phyloP scores from a whole-genome alignment of 2,113 vertebrate species.

The Grantiella picta region DNA sequence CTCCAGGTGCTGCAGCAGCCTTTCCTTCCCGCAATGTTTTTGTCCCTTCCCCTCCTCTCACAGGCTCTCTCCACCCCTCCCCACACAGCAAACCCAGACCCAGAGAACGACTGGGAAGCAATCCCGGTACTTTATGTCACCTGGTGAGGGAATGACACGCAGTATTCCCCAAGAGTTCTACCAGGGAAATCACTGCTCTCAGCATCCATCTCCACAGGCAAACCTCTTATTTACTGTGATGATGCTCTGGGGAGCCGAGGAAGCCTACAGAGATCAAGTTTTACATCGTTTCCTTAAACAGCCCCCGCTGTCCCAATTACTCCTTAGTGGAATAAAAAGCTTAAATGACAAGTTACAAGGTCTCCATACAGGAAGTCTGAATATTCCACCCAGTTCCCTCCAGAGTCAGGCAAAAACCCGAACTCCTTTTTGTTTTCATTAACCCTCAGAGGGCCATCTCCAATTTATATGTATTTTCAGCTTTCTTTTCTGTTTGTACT shows the following conservation, averaged over 20 bases:
- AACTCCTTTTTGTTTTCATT: neutral
- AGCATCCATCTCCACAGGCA: neutral
- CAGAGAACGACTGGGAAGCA: neutral
- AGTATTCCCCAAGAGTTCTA: neutral
- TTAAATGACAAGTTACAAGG: neutral
- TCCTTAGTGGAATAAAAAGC: neutral
- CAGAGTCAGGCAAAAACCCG: neutral
- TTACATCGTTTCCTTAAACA: neutral
- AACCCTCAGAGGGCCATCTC: neutral
- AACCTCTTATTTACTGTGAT: neutral
- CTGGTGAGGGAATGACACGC: rapidly evolving
- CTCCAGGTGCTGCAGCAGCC: neutral
- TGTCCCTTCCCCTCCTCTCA: neutral
- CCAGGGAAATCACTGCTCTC: neutral
- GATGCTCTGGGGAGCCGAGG: neutral
- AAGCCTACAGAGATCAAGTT: neutral
- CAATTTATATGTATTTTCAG: neutral
- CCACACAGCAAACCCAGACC: neutral
- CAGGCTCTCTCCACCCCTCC: neutral
- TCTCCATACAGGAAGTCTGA: neutral
- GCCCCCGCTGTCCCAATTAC: neutral
- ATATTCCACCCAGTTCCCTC: neutral
- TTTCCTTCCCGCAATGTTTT: neutral
- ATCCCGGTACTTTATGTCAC: neutral
- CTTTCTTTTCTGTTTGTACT: neutral